Percentiles rank a stretch among this genome's conserved stretches.
phyloP scores from a whole-genome alignment of 2,797 vertebrate genomes.

The Dermochelys coriacea region DNA sequence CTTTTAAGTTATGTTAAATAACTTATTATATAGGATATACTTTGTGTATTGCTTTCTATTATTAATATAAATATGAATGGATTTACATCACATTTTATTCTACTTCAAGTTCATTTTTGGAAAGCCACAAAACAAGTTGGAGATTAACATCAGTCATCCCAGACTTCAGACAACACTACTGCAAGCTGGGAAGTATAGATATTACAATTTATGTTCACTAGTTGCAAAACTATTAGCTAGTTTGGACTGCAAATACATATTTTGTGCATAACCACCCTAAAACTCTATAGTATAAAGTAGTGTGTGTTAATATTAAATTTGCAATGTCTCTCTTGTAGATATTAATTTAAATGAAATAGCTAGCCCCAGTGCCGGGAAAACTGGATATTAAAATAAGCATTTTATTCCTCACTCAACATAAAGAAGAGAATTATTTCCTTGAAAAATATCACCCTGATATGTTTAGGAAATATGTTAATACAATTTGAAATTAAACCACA shows the following conservation, averaged over 20 bases:
- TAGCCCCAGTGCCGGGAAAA: conserved; percentile 52
- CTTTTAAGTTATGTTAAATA: conserved; percentile 40
- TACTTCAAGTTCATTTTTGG: conserved; percentile 74
- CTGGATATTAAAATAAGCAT: conserved; percentile 65
- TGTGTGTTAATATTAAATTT: conserved; percentile 58
- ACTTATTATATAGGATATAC: conserved; percentile 15
- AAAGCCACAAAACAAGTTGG: conserved; percentile 73
- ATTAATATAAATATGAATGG: conserved; percentile 58
- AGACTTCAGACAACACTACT: conserved; percentile 76
- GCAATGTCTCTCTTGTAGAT: conserved; percentile 54
- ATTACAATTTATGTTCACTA: conserved; percentile 74
- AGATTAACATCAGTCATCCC: conserved; percentile 77
- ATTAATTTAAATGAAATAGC: conserved; percentile 71
- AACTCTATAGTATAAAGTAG: conserved; percentile 54
- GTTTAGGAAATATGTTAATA: conserved; percentile 72
- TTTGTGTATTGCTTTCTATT: conserved; percentile 26
- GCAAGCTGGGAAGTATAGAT: conserved; percentile 78
- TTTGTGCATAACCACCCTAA: conserved; percentile 60
- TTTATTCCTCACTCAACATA: conserved; percentile 67
- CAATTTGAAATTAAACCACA: conserved; percentile 74
- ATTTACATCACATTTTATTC: conserved; percentile 68
- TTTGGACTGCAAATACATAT: conserved; percentile 64
- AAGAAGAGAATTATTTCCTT: conserved; percentile 68
- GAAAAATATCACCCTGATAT: conserved; percentile 66
- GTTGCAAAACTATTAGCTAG: conserved; percentile 72